phyloP scores from a whole-genome alignment of 1,140 invertebrate species.

The Diachasmimorpha longicaudata region DNA sequence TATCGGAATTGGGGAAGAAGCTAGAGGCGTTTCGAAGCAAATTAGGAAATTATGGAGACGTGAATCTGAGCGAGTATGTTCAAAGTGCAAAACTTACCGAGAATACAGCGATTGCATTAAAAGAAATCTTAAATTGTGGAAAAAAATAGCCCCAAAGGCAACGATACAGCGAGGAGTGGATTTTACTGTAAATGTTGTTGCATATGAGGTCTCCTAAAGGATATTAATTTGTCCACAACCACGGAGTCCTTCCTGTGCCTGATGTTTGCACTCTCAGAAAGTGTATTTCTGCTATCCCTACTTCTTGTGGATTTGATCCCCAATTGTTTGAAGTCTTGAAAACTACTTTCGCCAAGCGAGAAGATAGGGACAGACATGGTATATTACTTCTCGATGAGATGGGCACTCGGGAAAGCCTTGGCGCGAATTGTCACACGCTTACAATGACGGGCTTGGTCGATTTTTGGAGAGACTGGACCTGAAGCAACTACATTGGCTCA shows the following conservation, averaged over 20 bases:
- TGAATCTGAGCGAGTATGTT: neutral
- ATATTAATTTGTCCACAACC: neutral
- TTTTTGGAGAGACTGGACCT: slow-evolving; percentile 19
- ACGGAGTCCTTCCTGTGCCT: neutral
- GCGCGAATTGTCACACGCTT: slow-evolving; percentile 20
- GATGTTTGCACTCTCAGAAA: neutral
- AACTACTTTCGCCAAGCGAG: neutral
- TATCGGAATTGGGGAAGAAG: neutral
- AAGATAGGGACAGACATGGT: slow-evolving; percentile 20
- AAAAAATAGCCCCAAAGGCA: neutral
- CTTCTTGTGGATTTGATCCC: slow-evolving; percentile 25
- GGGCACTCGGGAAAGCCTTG: slow-evolving; percentile 21
- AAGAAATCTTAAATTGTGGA: neutral
- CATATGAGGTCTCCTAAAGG: neutral
- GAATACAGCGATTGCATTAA: neutral
- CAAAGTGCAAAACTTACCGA: neutral
- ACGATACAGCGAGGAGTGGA: slow-evolving; percentile 8
- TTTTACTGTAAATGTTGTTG: neutral
- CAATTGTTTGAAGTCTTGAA: slow-evolving; percentile 22
- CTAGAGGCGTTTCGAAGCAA: neutral
- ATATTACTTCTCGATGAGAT: slow-evolving; percentile 30
- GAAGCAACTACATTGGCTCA: neutral
- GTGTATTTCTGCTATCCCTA: slow-evolving; percentile 16
- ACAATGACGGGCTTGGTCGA: slow-evolving; percentile 24
- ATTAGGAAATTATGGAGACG: neutral